Evolutionary conservation across 1,140 invertebrate genomes (phyloP).

Genomic region (Ostrea edulis): DNA sequence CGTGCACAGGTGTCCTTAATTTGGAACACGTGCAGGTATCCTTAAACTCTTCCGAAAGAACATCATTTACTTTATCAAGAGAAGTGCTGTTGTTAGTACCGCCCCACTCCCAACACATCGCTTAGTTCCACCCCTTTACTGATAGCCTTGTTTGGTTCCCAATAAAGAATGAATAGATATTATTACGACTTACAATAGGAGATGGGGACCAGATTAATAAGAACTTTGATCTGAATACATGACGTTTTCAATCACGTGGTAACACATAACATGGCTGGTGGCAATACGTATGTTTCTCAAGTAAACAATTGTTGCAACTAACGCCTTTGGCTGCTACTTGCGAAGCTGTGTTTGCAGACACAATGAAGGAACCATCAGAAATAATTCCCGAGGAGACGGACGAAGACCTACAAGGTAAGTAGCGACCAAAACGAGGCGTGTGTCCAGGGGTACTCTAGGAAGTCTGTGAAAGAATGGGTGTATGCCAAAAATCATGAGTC

Average conservation of each 20-base stretch:
- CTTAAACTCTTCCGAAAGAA: too few relatives aligned
- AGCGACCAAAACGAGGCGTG: neutral
- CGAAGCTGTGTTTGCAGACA: constrained; percentile 19
- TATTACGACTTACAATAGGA: neutral
- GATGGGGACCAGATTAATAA: constrained; percentile 11
- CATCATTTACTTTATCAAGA: neutral
- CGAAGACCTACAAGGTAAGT: constrained; percentile 48
- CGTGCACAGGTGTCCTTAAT: too few relatives aligned
- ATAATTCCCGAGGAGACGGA: constrained; percentile 48
- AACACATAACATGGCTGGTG: constrained; percentile 31
- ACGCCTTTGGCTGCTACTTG: constrained; percentile 14
- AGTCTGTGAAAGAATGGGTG: constrained; percentile 37
- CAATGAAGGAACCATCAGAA: constrained; percentile 57
- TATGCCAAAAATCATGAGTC: constrained; percentile 25
- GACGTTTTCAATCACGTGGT: constrained; percentile 38
- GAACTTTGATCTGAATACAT: constrained; percentile 10
- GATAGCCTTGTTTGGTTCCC: neutral
- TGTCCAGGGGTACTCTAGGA: neutral
- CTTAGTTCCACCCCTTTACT: neutral
- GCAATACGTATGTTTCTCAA: constrained; percentile 34
- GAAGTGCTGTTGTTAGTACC: too few relatives aligned
- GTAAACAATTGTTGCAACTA: constrained; percentile 39
- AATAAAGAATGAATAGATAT: too few relatives aligned
- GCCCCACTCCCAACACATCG: neutral
- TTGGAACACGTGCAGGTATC: too few relatives aligned